These are phyloP conservation scores for Laodelphax striatellus DNA, from an alignment of 1,140 invertebrate genomes.

Conservation along the genomic window DNA sequence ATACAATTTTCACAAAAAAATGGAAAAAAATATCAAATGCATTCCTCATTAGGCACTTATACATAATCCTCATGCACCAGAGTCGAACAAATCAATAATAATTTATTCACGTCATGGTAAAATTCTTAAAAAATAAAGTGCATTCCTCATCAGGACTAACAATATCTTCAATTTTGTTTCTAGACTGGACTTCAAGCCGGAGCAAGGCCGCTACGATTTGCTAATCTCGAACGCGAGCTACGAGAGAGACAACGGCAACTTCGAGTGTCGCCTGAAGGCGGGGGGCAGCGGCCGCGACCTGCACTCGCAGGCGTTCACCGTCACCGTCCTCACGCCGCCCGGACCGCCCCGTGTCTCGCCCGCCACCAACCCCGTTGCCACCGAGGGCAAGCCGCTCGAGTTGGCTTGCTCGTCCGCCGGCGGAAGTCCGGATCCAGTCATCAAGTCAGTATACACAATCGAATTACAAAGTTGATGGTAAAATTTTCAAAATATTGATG, in stretches of 20 bases:
- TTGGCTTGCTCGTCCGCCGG: constrained; percentile 72
- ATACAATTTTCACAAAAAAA: too few species aligned
- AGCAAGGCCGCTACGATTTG: constrained; percentile 76
- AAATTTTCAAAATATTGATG: too few species aligned
- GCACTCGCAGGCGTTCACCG: constrained; percentile 66
- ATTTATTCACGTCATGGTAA: too few species aligned
- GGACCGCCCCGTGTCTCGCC: constrained; percentile 65
- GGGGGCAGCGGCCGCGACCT: constrained; percentile 69
- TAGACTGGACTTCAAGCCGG: constrained; percentile 62
- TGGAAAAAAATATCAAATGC: too few species aligned
- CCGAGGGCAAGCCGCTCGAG: constrained; percentile 63
- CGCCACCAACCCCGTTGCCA: constrained; percentile 52
- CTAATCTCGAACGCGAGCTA: constrained; percentile 76
- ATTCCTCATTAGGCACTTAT: too few species aligned
- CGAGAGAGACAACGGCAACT: constrained; percentile 79
- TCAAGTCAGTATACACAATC: constrained; percentile 44
- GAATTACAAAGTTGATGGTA: too few species aligned
- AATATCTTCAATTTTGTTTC: constrained; percentile 20
- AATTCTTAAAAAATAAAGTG: too few species aligned
- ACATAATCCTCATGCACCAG: too few species aligned
- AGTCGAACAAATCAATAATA: too few species aligned
- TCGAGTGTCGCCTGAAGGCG: constrained; percentile 80
- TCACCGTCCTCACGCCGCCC: constrained; percentile 77
- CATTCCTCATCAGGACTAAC: too few species aligned
- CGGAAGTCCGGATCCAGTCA: constrained; percentile 77